These are phyloP conservation scores for Leptoclinus maculatus DNA, from an alignment of 2,797 vertebrate genomes.

Conservation along the genomic window DNA sequence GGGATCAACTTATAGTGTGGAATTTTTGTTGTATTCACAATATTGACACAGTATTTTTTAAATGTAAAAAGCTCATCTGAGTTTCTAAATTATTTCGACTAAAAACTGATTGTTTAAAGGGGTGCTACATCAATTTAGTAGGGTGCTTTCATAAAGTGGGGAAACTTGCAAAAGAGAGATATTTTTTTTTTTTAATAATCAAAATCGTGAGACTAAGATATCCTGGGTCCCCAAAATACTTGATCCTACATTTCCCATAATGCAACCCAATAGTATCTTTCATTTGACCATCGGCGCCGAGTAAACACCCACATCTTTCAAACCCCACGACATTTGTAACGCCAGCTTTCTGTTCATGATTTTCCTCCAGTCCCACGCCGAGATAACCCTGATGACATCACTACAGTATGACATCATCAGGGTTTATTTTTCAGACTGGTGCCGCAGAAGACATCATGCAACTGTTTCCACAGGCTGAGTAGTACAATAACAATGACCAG, in stretches of 20 bases:
- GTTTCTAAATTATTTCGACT: neutral
- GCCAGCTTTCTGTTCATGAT: neutral
- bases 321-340: neutral
- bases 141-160: neutral
- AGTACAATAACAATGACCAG: neutral
- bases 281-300: neutral
- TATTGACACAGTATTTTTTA: neutral
- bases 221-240: neutral
- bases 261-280: neutral
- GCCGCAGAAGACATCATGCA: neutral
- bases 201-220: neutral
- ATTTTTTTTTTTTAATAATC: neutral
- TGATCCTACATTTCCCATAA: slow-evolving; percentile 18
- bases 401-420: neutral
- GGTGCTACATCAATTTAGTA: neutral
- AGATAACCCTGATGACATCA: neutral
- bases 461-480: neutral
- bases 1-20: neutral
- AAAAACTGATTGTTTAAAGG: neutral
- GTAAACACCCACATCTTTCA: neutral
- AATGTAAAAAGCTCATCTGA: neutral
- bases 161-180: neutral
- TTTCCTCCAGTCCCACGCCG: neutral
- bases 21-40: neutral
- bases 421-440: neutral